Percentiles rank a stretch among this genome's conserved stretches.
Evolutionary conservation across 2,797 vertebrate species (phyloP).

Genomic region (Tadarida brasiliensis): DNA sequence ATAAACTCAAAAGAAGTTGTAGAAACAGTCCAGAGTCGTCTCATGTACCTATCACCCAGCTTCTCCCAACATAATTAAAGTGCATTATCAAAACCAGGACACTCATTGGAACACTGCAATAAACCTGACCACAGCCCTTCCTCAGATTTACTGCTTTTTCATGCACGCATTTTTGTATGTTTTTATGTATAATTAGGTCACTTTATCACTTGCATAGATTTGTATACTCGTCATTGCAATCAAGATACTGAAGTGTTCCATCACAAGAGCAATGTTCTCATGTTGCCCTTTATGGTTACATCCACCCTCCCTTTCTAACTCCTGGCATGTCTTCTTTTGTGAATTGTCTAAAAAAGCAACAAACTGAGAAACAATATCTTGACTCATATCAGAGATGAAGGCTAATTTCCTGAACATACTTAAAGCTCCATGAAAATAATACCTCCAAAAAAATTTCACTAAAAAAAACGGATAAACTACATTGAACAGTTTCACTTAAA

Average conservation of each 20-base stretch:
- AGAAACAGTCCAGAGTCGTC: neutral
- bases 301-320: no score
- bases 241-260: no score
- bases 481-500: neutral
- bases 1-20: neutral
- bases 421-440: neutral
- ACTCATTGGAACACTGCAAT: neutral
- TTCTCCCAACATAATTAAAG: neutral
- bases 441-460: neutral
- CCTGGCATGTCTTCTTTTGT: neutral
- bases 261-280: no score
- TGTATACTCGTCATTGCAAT: no score
- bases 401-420: neutral
- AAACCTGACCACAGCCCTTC: neutral
- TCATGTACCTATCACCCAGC: neutral
- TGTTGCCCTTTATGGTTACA: no score
- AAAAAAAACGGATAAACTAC: neutral
- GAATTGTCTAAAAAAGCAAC: neutral
- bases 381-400: neutral
- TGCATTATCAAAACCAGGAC: neutral
- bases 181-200: no score
- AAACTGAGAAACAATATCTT: neutral
- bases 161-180: neutral
- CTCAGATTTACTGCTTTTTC: neutral
- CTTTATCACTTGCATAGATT: no score